These are phyloP conservation scores for Dryomyza anilis DNA, from an alignment of 2,888 invertebrate genomes.

Conservation along the genomic window DNA sequence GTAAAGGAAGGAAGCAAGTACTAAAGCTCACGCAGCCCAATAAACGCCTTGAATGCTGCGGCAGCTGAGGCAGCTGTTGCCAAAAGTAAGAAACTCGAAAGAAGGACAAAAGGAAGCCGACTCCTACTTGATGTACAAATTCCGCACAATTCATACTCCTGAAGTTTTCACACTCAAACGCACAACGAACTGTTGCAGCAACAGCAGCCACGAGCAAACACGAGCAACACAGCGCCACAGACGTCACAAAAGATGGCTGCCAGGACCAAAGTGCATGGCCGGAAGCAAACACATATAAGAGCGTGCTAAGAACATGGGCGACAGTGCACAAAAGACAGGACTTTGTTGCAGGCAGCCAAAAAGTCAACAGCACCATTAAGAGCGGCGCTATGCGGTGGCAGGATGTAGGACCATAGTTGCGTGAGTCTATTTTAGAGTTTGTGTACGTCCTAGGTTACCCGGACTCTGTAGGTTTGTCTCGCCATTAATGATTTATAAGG, in stretches of 20 bases:
- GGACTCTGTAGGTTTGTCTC: constrained; percentile 28
- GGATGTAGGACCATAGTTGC: neutral
- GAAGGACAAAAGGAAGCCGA: constrained; percentile 3
- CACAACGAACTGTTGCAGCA: neutral
- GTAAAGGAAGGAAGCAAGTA: no score
- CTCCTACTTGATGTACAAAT: neutral
- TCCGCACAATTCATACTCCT: constrained; percentile 26
- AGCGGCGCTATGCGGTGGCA: neutral
- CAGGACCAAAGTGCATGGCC: neutral
- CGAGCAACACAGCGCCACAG: neutral
- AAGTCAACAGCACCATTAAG: constrained; percentile 23
- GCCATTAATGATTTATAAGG: constrained; percentile 58
- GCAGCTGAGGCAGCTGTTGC: no score
- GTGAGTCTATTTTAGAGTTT: neutral
- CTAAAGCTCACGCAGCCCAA: no score
- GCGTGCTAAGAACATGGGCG: neutral
- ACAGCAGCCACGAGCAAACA: neutral
- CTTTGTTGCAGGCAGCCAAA: constrained; percentile 10
- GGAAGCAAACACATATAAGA: neutral
- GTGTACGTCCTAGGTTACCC: no score
- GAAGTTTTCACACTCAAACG: constrained; percentile 16
- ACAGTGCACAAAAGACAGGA: neutral
- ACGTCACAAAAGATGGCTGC: constrained; percentile 1
- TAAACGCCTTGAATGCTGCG: no score
- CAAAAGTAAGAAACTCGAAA: constrained; percentile 20